Base-by-base conservation (phyloP, 2,797 vertebrate genomes). In the Parauchenoglanis ngamensis region DNA sequence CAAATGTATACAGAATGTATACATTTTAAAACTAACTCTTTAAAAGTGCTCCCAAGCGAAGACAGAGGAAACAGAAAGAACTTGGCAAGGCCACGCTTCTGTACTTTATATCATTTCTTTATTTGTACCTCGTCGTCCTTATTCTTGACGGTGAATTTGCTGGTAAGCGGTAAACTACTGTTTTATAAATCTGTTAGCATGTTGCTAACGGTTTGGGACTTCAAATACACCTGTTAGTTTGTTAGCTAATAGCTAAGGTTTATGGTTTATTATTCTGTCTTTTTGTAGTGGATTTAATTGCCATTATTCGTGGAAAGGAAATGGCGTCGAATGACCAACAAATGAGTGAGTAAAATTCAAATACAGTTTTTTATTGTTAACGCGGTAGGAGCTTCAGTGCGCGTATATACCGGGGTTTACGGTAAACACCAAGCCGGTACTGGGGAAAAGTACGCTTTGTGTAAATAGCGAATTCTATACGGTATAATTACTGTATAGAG, bases 351-450 rank as follows among this genome's bases (percentile, higher is more conserved):
- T 54, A 49, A 49, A 52, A n/a, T n/a, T n/a, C n/a, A 75, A 0
- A 46, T 44, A 0, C 3, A 0, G 12, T 70, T 1, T 0, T n/a
- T 15, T 15, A 11, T 72, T 11, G 1, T 73, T 23, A 46, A 8
- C 3, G 40, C 40, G 0, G 70, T 44, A 73, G 40, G 46, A 68
- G 23, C 40, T 23, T 0, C 0, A 1, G 2, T 72, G 19, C 17
- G 35, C 17, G 70, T 46, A 4, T 73, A 73, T 46, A 73, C 19
- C 0, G 11, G 40, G 1, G 8, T 46, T 46, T 49, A 73, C 44
- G 44, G 72, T 73, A 46, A 73, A n/a, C 21, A 25, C 44, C 11
- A n/a, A 12, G 25, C 61, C 5, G 6, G 21, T 21, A 23, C 2
- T 2, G 1, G 19, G 21, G 25, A 12, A 63, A 63, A 11, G 2